A percentile compares a stretch with the other conserved stretches of the same genome.
phyloP scores from a whole-genome alignment of 2,113 vertebrate genomes.

The Rhinopomastus cyanomelas region DNA sequence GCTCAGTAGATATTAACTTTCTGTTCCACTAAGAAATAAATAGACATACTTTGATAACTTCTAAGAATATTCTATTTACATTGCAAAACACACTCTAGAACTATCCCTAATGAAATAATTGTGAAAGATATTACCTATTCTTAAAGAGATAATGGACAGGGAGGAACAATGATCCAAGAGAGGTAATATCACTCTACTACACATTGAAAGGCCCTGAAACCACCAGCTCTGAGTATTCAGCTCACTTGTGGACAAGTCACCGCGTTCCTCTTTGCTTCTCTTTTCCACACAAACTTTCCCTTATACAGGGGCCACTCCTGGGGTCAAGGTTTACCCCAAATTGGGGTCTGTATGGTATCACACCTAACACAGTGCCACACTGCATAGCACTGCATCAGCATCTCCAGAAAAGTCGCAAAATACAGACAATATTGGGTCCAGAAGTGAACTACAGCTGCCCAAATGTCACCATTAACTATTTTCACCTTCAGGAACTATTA shows the following conservation, averaged over 20 bases:
- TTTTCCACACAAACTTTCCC: not conserved
- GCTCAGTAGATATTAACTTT: not conserved
- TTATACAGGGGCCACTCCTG: not conserved
- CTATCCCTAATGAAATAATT: not conserved
- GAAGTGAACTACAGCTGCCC: not conserved
- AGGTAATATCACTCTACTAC: not conserved
- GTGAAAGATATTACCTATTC: not conserved
- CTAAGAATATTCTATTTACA: not conserved
- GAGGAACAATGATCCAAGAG: not conserved
- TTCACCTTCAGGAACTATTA: not conserved
- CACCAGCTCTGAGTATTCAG: not conserved
- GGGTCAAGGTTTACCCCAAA: rapidly evolving
- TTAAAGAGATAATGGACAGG: not conserved
- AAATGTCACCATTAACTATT: not conserved
- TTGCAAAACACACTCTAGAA: not conserved
- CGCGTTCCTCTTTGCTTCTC: not conserved
- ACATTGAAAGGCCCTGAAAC: not conserved
- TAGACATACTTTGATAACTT: not conserved
- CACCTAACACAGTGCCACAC: not conserved
- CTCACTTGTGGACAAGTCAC: not conserved
- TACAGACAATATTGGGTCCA: not conserved
- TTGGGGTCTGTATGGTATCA: not conserved
- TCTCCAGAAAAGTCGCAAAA: not conserved
- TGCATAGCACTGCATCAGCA: not conserved
- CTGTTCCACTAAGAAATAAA: not conserved